Evolutionary conservation across 2,797 vertebrate genomes (phyloP).

Genomic region (Onychomys arenicola): DNA sequence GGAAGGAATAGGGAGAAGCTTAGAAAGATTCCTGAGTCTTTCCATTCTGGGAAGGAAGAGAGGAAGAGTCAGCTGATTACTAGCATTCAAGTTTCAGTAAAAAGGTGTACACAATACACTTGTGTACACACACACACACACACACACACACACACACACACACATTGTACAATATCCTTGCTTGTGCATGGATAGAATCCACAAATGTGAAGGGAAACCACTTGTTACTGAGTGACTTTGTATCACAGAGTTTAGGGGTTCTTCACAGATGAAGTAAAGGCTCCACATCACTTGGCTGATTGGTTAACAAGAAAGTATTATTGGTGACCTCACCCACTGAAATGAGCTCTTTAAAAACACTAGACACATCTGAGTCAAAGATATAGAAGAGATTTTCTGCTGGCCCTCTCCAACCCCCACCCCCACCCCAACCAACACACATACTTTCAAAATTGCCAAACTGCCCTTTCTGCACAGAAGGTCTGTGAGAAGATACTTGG

Average conservation of each 20-base stretch:
- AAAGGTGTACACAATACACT: fast-evolving
- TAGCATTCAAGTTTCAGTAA: neutral
- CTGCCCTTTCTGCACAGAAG: neutral
- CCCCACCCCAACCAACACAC: neutral
- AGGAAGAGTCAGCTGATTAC: neutral
- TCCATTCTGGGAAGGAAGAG: neutral
- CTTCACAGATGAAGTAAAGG: neutral
- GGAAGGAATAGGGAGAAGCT: neutral
- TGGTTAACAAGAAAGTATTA: neutral
- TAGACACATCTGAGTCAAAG: neutral
- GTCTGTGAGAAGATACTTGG: neutral
- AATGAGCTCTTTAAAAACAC: neutral
- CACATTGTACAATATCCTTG: fast-evolving
- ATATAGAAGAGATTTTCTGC: neutral
- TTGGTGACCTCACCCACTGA: neutral
- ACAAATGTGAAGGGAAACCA: neutral
- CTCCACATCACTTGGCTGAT: neutral
- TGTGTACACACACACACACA: too few relatives aligned
- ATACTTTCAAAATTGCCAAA: neutral
- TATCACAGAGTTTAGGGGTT: neutral
- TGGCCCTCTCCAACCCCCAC: fast-evolving
- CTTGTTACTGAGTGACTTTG: neutral
- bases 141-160: too few relatives aligned
- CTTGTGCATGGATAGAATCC: neutral
- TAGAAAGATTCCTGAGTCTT: neutral